These are phyloP conservation scores for Drosophila lacertosa DNA, from an alignment of 1,140 invertebrate genomes.

Conservation along the genomic window DNA sequence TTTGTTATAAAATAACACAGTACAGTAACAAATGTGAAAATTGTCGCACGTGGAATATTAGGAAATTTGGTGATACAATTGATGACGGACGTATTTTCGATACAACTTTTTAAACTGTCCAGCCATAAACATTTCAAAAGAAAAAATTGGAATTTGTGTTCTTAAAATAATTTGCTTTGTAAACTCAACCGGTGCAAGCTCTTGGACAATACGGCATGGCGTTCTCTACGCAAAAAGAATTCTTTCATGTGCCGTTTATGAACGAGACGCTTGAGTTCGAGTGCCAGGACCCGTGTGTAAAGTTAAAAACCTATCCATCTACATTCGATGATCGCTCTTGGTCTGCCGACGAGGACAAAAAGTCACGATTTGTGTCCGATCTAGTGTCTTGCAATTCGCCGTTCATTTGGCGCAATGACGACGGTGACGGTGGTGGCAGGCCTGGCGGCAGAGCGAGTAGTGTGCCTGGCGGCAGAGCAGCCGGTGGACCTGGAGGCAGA, in stretches of 20 bases:
- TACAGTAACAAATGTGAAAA: slow-evolving; percentile 44
- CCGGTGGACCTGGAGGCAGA: slow-evolving; percentile 3
- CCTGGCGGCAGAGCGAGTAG: slow-evolving; percentile 10
- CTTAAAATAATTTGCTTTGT: slow-evolving; percentile 37
- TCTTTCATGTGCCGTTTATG: slow-evolving; percentile 74
- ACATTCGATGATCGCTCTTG: slow-evolving; percentile 72
- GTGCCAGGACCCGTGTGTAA: slow-evolving; percentile 62
- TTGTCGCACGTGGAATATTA: slow-evolving; percentile 42
- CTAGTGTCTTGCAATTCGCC: slow-evolving; percentile 64
- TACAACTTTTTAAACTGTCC: slow-evolving; percentile 43
- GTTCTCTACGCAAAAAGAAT: slow-evolving; percentile 76
- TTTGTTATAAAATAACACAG: neutral
- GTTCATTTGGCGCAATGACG: neutral
- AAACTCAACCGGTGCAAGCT: slow-evolving; percentile 4
- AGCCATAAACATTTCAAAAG: slow-evolving; percentile 34
- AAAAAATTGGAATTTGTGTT: slow-evolving; percentile 39
- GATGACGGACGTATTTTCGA: slow-evolving; percentile 53
- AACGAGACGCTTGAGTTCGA: slow-evolving; percentile 55
- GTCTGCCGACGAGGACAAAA: slow-evolving; percentile 61
- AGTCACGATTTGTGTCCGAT: slow-evolving; percentile 69
- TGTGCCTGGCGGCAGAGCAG: slow-evolving; percentile 8
- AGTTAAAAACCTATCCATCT: slow-evolving; percentile 74
- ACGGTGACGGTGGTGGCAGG: slow-evolving; percentile 6
- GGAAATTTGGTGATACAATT: slow-evolving; percentile 43
- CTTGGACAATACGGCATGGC: slow-evolving; percentile 50